Conservation (phyloP, 2,888 invertebrate genomes). For the Conus canariensis region DNA sequence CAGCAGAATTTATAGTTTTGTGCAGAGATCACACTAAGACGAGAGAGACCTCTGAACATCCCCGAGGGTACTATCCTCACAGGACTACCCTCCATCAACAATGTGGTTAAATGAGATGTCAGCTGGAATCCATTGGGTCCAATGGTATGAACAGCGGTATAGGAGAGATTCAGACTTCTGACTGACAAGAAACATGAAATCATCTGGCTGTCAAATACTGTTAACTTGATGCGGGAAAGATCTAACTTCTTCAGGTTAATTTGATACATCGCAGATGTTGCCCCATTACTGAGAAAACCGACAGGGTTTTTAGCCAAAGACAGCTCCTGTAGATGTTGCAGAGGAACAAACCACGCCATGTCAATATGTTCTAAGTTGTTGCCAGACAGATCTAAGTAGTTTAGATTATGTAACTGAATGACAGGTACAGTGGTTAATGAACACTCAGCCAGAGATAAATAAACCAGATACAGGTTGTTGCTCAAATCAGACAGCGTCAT, state of each 20-base stretch:
- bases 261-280: background rate
- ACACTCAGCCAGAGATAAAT: background rate
- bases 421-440: background rate
- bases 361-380: background rate
- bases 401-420: conserved; percentile 81
- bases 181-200: background rate
- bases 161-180: background rate
- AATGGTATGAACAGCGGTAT: background rate
- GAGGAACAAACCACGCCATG: background rate
- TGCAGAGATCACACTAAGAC: background rate
- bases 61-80: background rate
- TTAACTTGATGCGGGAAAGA: background rate
- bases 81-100: background rate
- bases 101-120: background rate
- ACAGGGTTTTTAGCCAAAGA: conserved; percentile 21
- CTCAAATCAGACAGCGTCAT: background rate
- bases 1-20: conserved; percentile 32
- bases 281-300: background rate
- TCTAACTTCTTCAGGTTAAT: background rate
- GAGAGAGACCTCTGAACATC: background rate
- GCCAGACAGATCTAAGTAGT: conserved; percentile 19
- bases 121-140: background rate
- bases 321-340: conserved; percentile 24
- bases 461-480: background rate
- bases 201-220: background rate